Conservation (phyloP, 30 jellyfish, hydroid and myxozoan species). For the Sanderia malayensis region DNA sequence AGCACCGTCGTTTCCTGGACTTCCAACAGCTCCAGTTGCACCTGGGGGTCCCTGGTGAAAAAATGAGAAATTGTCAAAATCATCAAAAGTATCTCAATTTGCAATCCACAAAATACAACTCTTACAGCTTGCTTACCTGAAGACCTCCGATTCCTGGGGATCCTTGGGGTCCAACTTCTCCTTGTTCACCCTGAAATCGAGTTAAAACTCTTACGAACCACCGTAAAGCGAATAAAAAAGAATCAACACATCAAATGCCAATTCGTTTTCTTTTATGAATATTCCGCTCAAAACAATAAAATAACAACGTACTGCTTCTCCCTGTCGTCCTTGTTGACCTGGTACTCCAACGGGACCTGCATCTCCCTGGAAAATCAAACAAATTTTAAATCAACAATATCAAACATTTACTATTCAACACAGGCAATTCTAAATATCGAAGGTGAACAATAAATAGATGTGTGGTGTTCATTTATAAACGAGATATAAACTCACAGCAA, state of each 20-base stretch:
- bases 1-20: constrained; percentile 87
- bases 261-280: no score
- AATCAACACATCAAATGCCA: no score
- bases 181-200: constrained; percentile 64
- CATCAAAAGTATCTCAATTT: no score
- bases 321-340: constrained; percentile 82
- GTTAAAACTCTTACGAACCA: no score
- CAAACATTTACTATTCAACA: no score
- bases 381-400: not conserved
- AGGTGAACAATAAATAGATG: no score
- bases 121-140: constrained; percentile 39
- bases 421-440: no score
- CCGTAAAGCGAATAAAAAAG: no score
- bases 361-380: constrained; percentile 56
- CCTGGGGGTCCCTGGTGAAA: constrained; percentile 82
- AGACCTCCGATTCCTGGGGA: constrained; percentile 75
- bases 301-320: constrained; percentile 59
- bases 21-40: constrained; percentile 89
- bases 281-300: no score
- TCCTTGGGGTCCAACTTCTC: constrained; percentile 90
- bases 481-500: constrained; percentile 14
- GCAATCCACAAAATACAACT: no score
- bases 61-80: not conserved
- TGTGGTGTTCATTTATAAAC: no score
- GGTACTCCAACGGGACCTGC: constrained; percentile 75